These are phyloP conservation scores for Daphoenositta chrysoptera DNA, from an alignment of 2,113 vertebrate genomes.

Conservation along the genomic window DNA sequence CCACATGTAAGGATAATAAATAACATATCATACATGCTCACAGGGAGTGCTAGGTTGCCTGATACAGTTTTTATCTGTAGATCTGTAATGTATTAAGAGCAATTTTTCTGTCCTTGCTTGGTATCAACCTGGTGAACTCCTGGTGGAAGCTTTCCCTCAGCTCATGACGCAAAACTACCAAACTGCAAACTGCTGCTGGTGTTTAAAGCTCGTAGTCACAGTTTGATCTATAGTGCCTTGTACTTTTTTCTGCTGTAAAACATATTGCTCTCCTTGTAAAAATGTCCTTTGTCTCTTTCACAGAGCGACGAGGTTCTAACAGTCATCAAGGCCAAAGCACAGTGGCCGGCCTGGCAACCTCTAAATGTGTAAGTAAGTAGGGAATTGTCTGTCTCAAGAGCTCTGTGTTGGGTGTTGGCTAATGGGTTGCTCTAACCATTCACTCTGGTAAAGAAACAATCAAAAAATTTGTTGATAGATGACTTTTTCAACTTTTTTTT, in stretches of 20 bases:
- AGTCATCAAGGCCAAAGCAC: conserved; percentile 99
- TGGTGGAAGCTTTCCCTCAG: background rate
- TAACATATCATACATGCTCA: background rate
- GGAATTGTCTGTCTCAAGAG: background rate
- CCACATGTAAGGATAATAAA: background rate
- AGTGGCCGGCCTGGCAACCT: conserved; percentile 99
- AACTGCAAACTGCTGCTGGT: background rate
- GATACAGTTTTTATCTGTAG: background rate
- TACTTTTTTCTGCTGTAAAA: background rate
- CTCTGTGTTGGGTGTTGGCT: background rate
- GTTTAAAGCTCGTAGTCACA: background rate
- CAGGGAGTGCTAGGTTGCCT: background rate
- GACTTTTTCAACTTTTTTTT: background rate
- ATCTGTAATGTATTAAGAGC: background rate
- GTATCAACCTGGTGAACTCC: background rate
- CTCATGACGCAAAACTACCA: background rate
- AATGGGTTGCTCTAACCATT: background rate
- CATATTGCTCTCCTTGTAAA: background rate
- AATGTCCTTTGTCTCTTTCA: conserved; percentile 35
- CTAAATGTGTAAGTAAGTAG: conserved; percentile 91
- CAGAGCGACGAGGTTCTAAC: conserved; percentile 97
- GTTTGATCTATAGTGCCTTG: background rate
- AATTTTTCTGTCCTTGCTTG: background rate
- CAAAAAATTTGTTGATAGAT: background rate
- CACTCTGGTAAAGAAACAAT: background rate